A percentile compares a stretch with the other conserved stretches of the same genome.
Conservation (phyloP, 2,888 invertebrate species). For the Coleophora deauratella region DNA sequence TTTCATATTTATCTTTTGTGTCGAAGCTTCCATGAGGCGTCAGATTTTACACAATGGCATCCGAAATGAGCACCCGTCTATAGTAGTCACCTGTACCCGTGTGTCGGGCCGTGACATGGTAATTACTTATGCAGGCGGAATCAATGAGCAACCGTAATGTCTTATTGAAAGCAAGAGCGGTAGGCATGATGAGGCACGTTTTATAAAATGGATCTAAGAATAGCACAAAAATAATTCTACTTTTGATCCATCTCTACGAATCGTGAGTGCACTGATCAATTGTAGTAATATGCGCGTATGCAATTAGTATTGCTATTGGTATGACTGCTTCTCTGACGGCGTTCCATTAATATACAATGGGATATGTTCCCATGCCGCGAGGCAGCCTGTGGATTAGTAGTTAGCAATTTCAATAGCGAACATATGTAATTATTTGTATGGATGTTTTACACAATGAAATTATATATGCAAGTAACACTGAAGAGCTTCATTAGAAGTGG, state of each 20-base stretch:
- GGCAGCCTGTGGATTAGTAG: slow-evolving; percentile 23
- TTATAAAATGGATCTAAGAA: no score
- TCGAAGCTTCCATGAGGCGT: no score
- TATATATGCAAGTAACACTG: slow-evolving; percentile 30
- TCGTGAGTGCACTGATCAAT: slow-evolving; percentile 3
- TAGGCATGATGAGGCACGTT: no score
- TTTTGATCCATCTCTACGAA: neutral
- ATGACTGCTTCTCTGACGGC: slow-evolving; percentile 8
- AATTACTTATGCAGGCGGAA: no score
- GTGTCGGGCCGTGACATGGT: no score
- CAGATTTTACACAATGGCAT: no score
- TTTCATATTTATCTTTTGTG: no score
- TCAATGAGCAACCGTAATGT: no score
- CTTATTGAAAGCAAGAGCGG: no score
- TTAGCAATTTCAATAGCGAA: slow-evolving; percentile 25
- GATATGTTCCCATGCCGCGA: slow-evolving; percentile 31
- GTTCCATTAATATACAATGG: slow-evolving; percentile 34
- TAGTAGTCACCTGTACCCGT: no score
- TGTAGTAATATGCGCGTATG: slow-evolving; percentile 6
- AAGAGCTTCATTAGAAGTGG: slow-evolving; percentile 2
- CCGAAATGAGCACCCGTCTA: no score
- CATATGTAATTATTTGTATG: slow-evolving; percentile 39
- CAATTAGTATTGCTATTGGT: slow-evolving; percentile 16
- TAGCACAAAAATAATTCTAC: no score
- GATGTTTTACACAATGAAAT: slow-evolving; percentile 37